Conservation (phyloP, 2,888 invertebrate genomes). For the Amaurobius ferox region DNA sequence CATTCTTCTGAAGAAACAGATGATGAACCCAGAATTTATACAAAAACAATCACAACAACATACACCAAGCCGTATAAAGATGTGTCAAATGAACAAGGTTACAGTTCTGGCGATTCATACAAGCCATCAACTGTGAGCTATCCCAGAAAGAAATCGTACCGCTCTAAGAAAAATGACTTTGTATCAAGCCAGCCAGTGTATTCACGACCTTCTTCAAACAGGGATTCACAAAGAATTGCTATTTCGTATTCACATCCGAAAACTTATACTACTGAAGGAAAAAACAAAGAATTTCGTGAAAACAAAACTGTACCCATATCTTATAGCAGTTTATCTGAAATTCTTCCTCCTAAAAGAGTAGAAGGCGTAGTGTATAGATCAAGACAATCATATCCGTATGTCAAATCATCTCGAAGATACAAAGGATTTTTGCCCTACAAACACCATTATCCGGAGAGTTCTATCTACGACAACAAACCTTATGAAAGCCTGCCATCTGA, state of each 20-base stretch:
- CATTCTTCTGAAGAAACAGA: constrained; percentile 31
- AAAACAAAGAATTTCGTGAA: constrained; percentile 1
- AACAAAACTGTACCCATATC: neutral
- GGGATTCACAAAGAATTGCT: neutral
- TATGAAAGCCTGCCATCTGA: constrained; percentile 35
- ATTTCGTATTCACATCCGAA: constrained; percentile 9
- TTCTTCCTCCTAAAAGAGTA: constrained; percentile 30
- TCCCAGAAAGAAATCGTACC: neutral
- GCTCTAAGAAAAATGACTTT: neutral
- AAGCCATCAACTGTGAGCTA: neutral
- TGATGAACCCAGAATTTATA: constrained; percentile 28
- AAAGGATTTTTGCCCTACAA: constrained; percentile 49
- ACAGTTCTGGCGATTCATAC: constrained; percentile 15
- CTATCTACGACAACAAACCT: constrained; percentile 39
- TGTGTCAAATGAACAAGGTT: neutral
- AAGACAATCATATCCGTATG: constrained; percentile 26
- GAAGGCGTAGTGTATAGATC: constrained; percentile 55
- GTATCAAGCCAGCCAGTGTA: neutral
- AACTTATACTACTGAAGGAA: constrained; percentile 17
- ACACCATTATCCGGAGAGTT: constrained; percentile 17
- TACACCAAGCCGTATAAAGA: constrained; percentile 23
- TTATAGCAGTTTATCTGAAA: neutral
- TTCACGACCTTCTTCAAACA: constrained; percentile 19
- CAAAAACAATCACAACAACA: constrained; percentile 37
- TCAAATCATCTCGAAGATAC: constrained; percentile 2